phyloP scores from a whole-genome alignment of 2,113 vertebrate species.

The Nesoenas mayeri region DNA sequence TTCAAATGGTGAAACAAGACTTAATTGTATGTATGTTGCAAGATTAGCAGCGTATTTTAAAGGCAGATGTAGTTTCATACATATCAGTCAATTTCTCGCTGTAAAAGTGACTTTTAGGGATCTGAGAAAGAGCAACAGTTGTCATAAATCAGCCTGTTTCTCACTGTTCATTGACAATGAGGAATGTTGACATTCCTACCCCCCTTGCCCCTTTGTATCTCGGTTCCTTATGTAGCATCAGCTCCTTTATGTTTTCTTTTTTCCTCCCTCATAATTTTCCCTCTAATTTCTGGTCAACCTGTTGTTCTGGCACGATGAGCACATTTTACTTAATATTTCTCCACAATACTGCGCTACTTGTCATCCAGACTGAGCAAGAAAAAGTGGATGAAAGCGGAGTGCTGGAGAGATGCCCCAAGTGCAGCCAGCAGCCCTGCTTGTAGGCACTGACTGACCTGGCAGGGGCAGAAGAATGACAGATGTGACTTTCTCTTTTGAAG shows the following conservation, averaged over 20 bases:
- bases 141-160: not conserved
- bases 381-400: not conserved
- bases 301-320: not conserved
- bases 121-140: not conserved
- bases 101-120: not conserved
- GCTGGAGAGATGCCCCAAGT: not conserved
- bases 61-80: not conserved
- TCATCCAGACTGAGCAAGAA: not conserved
- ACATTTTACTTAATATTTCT: not conserved
- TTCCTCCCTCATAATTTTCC: not conserved
- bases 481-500: not conserved
- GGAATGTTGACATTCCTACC: not conserved
- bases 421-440: not conserved
- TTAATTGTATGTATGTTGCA: not conserved
- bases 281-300: not conserved
- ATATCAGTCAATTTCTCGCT: not conserved
- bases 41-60: not conserved
- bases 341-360: not conserved
- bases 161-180: not conserved
- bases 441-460: not conserved
- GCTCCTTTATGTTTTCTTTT: not conserved
- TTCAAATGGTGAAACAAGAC: not conserved
- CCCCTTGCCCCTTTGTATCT: not conserved
- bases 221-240: not conserved
- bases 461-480: not conserved